A percentile compares a stretch with the other conserved stretches of the same genome.
Evolutionary conservation across 2,797 vertebrate genomes (phyloP).

Genomic region (Alfaro cultratus): DNA sequence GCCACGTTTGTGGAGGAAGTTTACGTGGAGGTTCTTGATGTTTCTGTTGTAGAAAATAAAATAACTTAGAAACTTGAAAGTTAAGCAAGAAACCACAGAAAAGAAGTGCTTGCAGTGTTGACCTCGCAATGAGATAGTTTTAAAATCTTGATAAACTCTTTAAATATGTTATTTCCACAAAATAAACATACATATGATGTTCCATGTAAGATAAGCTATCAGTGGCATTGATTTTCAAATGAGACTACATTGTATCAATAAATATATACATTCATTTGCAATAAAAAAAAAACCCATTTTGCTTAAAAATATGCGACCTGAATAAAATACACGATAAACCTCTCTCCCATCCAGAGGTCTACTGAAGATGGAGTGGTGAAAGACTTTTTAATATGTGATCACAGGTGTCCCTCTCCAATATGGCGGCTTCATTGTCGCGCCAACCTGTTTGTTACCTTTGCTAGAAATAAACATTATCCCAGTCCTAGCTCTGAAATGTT

Average conservation of each 20-base stretch:
- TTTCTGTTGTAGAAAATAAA: not conserved
- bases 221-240: not conserved
- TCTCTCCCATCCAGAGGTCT: not conserved
- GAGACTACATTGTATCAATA: not conserved
- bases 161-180: not conserved
- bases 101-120: not conserved
- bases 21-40: not conserved
- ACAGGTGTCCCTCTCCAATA: slow-evolving; percentile 2
- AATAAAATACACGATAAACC: not conserved
- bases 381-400: not conserved
- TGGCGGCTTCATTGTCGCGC: not conserved
- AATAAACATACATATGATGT: too few relatives aligned
- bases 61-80: not conserved
- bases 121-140: not conserved
- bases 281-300: not conserved
- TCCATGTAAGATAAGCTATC: not conserved
- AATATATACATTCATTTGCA: not conserved
- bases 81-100: not conserved
- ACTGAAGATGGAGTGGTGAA: not conserved
- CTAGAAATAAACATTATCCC: not conserved
- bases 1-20: not conserved
- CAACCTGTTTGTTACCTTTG: not conserved
- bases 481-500: not conserved
- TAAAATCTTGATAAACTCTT: not conserved
- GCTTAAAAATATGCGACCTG: not conserved